These are phyloP conservation scores for Gavia stellata DNA, from an alignment of 2,113 vertebrate species.

Conservation along the genomic window DNA sequence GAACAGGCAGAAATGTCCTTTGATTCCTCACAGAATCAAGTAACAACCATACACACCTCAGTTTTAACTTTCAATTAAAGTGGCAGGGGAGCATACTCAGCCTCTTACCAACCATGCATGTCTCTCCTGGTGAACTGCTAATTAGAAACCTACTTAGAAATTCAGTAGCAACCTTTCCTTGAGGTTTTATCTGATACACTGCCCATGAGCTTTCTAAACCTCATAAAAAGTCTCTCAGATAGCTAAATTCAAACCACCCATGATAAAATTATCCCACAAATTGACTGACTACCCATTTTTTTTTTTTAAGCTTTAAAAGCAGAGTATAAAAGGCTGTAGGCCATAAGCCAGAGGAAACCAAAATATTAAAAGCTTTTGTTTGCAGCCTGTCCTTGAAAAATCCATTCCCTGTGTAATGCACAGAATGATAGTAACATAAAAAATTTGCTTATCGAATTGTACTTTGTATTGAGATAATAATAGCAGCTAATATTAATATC, in stretches of 20 bases:
- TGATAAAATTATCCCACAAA: not conserved
- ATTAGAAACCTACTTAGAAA: not conserved
- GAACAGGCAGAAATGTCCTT: not conserved
- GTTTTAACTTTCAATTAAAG: not conserved
- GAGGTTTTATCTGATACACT: not conserved
- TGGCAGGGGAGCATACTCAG: not conserved
- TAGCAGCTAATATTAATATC: not conserved
- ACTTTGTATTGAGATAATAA: not conserved
- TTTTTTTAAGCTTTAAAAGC: not conserved
- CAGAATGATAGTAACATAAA: not conserved
- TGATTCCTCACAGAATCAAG: not conserved
- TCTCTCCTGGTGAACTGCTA: not conserved
- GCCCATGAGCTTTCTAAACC: not conserved
- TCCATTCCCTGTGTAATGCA: not conserved
- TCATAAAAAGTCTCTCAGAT: not conserved
- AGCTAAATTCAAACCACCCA: not conserved
- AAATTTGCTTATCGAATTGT: not conserved
- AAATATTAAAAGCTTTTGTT: not conserved
- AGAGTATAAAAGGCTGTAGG: not conserved
- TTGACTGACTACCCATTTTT: not conserved
- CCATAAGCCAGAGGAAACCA: not conserved
- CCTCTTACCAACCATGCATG: not conserved
- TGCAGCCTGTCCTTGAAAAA: not conserved
- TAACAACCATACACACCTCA: not conserved
- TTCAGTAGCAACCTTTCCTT: not conserved